Evolutionary conservation across 2,113 vertebrate species (phyloP), one percentile per base, ranked within the genome.

Genomic region (Sebastes schlegelii): DNA sequence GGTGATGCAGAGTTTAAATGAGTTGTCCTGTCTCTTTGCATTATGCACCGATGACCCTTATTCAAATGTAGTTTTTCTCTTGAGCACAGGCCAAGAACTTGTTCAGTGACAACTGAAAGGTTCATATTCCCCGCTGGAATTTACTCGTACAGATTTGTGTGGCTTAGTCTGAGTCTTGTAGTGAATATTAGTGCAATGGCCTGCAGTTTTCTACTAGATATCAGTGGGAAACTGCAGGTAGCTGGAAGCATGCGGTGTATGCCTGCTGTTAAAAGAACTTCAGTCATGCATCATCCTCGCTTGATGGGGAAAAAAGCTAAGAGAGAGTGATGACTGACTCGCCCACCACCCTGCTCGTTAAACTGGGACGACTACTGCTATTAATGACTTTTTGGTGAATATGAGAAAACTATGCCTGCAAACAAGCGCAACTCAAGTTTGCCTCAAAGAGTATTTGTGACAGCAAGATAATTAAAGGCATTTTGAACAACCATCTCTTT

Each of bases 401-500:
- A 62, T 49, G 55, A 83, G 57, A 77, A 77, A 77, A 60, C 51
- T 77, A 1, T 11, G 85, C 72, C 74, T 70, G 82, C 78, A 86
- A 90, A 91, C 72, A 78, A 82, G 75, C 17, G 16, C 34, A 71
- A 65, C 71, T 77, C 55, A 26, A 52, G 40, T 85, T 71, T 11
- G 2, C 74, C 68, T 75, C 62, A 75, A 51, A 83, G 60, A 45
- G 1, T 45, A 19, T 80, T 68, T 74, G 66, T 83, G 88, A 90
- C 82, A 83, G 82, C 14, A 21, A 57, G 49, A 82, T 86, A 80
- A 92, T 84, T 82, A 87, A 90, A 82, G 67, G 52, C 63, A 66
- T 86, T 89, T 85, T 75, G 17, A 82, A 87, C 70, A 79, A 21
- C n/a, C 70, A 6, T 73, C 71, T 79, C 69, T 87, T 83, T 68